A percentile compares a stretch with the other conserved stretches of the same genome.
These are phyloP conservation scores for Gulo gulo DNA, from an alignment of 2,113 vertebrate genomes.

Conservation along the genomic window DNA sequence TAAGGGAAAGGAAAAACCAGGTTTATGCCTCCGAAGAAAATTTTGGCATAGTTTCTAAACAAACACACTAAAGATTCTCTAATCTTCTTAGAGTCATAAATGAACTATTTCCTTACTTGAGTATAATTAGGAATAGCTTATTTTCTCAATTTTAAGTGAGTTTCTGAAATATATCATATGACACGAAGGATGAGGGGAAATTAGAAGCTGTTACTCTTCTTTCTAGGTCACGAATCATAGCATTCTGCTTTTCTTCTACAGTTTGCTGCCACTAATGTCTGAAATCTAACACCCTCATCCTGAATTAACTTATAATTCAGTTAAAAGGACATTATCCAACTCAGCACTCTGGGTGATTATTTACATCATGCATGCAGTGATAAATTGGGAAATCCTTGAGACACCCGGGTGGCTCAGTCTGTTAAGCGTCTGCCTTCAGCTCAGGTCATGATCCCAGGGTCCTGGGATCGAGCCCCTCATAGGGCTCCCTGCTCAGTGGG, in stretches of 20 bases:
- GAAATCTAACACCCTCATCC: neutral
- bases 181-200: constrained; percentile 11
- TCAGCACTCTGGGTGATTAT: neutral
- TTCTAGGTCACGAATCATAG: neutral
- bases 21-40: constrained; percentile 24
- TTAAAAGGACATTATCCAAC: neutral
- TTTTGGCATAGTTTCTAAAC: constrained; percentile 61
- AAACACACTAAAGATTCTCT: constrained; percentile 59
- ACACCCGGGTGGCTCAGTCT: neutral
- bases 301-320: neutral
- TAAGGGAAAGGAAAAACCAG: constrained; percentile 22
- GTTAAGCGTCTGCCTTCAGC: neutral
- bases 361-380: neutral
- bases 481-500: neutral
- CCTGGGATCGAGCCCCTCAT: too few relatives aligned
- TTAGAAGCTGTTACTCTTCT: constrained; percentile 37
- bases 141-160: constrained; percentile 73
- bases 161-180: constrained; percentile 64
- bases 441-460: neutral
- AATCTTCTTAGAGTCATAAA: constrained; percentile 66
- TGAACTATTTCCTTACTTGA: constrained; percentile 59
- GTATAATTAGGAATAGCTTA: constrained; percentile 59
- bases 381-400: neutral
- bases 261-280: neutral
- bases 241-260: neutral